Evolutionary conservation across 2,888 invertebrate genomes (phyloP).

Genomic region (Perithous albicinctus): DNA sequence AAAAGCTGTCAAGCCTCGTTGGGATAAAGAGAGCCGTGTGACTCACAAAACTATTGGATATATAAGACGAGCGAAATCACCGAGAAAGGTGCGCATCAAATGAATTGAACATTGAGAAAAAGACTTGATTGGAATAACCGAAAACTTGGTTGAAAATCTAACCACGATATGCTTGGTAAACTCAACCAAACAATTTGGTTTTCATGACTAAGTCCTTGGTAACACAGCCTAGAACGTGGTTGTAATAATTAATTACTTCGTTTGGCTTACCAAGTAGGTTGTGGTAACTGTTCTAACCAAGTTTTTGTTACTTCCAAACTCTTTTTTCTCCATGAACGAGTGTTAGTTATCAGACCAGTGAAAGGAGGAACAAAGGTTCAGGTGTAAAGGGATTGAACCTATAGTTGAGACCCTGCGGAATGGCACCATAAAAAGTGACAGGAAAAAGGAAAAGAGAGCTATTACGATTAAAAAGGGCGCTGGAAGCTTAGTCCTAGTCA

Average conservation of each 20-base stretch:
- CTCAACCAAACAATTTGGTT: no score
- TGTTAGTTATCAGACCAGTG: background rate
- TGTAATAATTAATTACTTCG: no score
- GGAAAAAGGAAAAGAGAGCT: background rate
- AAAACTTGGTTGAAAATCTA: background rate
- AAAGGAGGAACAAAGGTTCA: background rate
- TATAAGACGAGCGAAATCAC: background rate
- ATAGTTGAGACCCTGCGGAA: background rate
- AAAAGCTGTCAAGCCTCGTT: background rate
- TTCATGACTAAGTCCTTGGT: no score
- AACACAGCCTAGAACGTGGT: no score
- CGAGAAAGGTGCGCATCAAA: background rate
- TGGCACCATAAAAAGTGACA: background rate
- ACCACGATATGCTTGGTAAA: no score
- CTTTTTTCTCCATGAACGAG: no score
- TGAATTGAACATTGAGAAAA: background rate
- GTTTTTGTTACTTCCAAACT: no score
- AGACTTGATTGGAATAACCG: no score
- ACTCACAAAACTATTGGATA: background rate
- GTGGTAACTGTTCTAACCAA: no score
- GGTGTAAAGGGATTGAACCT: background rate
- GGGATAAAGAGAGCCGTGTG: background rate
- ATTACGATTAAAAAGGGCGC: background rate
- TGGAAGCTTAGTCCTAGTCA: background rate
- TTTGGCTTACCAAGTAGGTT: no score